Conservation (phyloP, 2,888 invertebrate genomes). For the Macaria notata region DNA sequence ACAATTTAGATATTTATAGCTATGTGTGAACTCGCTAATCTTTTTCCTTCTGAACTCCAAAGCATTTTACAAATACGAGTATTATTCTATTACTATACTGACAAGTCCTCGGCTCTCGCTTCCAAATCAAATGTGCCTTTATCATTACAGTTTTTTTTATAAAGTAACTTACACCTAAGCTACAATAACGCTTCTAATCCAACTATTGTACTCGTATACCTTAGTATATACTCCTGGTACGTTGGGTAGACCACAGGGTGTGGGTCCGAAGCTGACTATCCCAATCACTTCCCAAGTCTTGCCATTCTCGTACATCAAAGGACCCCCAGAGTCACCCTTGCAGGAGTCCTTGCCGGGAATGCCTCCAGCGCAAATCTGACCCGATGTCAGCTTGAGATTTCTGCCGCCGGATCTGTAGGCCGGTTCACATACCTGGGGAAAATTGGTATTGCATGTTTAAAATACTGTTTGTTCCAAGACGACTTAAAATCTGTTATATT, state of each 20-base stretch:
- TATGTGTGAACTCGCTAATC: no score
- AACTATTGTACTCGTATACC: constrained; percentile 77
- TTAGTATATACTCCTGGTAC: constrained; percentile 85
- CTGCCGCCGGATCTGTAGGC: constrained; percentile 34
- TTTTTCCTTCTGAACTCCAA: no score
- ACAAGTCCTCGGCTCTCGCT: no score
- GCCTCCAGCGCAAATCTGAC: constrained; percentile 83
- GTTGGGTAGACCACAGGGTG: constrained; percentile 79
- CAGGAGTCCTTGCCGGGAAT: constrained; percentile 81
- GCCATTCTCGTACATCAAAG: constrained; percentile 70
- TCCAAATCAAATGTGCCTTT: no score
- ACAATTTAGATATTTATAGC: no score
- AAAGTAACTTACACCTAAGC: constrained; percentile 6
- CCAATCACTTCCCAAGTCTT: constrained; percentile 61
- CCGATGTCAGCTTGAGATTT: constrained; percentile 37
- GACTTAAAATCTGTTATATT: no score
- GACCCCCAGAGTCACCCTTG: constrained; percentile 85
- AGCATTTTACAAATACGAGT: no score
- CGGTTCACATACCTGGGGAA: constrained; percentile 40
- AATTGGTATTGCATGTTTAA: constrained; percentile 7
- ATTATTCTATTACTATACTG: no score
- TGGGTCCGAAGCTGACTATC: constrained; percentile 84
- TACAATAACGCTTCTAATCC: constrained; percentile 73
- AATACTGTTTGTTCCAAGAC: no score
- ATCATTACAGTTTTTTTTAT: no score